Conservation (phyloP, 2,113 vertebrate genomes). For the Callocephalon fimbriatum region DNA sequence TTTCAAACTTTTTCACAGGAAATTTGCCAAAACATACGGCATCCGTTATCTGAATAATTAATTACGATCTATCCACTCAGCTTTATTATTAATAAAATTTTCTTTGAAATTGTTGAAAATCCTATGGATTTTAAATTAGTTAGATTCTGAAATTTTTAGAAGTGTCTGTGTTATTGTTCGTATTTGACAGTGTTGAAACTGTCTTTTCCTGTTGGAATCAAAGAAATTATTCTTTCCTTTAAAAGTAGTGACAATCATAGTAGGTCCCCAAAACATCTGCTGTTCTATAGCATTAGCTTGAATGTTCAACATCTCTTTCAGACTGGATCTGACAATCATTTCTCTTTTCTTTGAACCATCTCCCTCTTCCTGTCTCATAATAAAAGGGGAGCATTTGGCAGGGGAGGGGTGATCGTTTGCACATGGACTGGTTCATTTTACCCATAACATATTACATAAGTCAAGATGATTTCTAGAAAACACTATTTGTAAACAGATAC, state of each 20-base stretch:
- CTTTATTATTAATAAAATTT: conserved; percentile 46
- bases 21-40: not conserved
- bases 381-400: not conserved
- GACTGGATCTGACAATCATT: conserved; percentile 8
- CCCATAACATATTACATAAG: not conserved
- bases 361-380: not conserved
- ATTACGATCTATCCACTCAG: conserved; percentile 18
- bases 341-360: conserved; percentile 20
- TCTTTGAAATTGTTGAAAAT: conserved; percentile 59
- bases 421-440: not conserved
- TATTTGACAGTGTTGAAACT: conserved; percentile 32
- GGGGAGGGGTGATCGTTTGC: not conserved
- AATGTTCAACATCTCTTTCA: not conserved
- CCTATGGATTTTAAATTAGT: conserved; percentile 40
- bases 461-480: not conserved
- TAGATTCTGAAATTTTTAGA: conserved; percentile 49
- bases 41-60: conserved; percentile 45
- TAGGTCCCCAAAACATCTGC: not conserved
- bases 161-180: conserved; percentile 4
- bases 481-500: not conserved
- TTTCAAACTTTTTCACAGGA: not conserved
- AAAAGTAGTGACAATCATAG: not conserved
- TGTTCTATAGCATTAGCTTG: not conserved
- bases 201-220: conserved; percentile 12
- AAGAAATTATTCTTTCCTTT: not conserved